Conservation (phyloP, 2,113 vertebrate genomes). For the Pterocles burchelli region DNA sequence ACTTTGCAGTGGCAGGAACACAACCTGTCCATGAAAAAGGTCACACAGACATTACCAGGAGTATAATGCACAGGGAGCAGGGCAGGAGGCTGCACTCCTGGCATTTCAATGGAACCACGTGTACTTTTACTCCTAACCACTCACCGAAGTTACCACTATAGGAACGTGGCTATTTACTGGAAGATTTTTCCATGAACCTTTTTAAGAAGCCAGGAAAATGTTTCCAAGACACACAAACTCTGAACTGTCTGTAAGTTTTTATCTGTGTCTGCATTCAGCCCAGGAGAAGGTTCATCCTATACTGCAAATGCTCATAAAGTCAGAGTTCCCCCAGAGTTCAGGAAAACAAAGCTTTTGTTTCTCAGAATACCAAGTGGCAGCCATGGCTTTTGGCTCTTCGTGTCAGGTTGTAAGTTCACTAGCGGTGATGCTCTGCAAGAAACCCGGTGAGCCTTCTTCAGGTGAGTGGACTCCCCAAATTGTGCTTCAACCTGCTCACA, state of each 20-base stretch:
- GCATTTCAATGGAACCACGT: background rate
- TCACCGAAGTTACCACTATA: background rate
- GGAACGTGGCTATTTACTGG: background rate
- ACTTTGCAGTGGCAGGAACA: background rate
- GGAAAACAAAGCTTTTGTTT: background rate
- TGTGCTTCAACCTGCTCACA: background rate
- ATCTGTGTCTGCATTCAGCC: background rate
- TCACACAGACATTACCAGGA: rapidly evolving
- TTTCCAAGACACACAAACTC: background rate
- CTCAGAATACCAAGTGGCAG: background rate
- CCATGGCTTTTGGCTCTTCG: background rate
- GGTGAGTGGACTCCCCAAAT: background rate
- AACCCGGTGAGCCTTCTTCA: background rate
- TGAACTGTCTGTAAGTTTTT: background rate
- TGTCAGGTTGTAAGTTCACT: background rate
- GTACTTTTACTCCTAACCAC: background rate
- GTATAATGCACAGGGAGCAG: rapidly evolving
- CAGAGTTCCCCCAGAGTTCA: background rate
- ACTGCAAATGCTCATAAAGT: background rate
- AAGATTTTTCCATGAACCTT: background rate
- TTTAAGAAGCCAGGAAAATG: background rate
- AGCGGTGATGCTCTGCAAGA: background rate
- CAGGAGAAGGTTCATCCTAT: background rate
- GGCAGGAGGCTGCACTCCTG: background rate
- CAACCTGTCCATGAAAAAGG: background rate